These are phyloP conservation scores for Maniola hyperantus DNA, from an alignment of 2,888 invertebrate genomes.

Conservation along the genomic window DNA sequence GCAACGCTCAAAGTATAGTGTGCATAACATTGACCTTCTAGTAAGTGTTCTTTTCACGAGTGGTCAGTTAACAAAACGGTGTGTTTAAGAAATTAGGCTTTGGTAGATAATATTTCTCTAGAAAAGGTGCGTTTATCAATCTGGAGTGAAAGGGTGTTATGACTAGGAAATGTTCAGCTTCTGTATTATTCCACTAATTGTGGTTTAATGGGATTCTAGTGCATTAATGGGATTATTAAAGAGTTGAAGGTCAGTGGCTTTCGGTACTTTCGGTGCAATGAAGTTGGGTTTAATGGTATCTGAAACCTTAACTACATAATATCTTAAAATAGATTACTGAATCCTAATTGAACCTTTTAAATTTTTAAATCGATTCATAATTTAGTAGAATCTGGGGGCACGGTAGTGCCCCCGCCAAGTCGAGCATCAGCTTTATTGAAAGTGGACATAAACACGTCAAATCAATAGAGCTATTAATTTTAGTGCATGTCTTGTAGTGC, in stretches of 20 bases:
- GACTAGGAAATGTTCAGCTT: neutral
- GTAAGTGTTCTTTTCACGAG: neutral
- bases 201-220: too few species aligned
- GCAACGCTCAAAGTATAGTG: constrained; percentile 21
- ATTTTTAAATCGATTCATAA: too few species aligned
- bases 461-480: neutral
- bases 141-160: neutral
- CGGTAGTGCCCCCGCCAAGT: too few species aligned
- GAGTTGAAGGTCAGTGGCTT: too few species aligned
- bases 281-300: too few species aligned
- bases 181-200: neutral
- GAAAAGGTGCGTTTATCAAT: neutral
- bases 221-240: too few species aligned
- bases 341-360: too few species aligned
- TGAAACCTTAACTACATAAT: too few species aligned
- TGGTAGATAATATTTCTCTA: neutral
- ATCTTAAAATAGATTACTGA: too few species aligned
- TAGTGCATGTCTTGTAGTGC: neutral
- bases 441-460: neutral
- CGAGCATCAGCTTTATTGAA: too few species aligned
- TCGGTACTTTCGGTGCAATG: too few species aligned
- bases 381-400: too few species aligned
- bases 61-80: constrained; percentile 1
- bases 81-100: neutral
- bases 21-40: constrained; percentile 31